Percentiles rank a stretch among this genome's conserved stretches.
Evolutionary conservation across 2,797 vertebrate species (phyloP).

Genomic region (Karalla daura): DNA sequence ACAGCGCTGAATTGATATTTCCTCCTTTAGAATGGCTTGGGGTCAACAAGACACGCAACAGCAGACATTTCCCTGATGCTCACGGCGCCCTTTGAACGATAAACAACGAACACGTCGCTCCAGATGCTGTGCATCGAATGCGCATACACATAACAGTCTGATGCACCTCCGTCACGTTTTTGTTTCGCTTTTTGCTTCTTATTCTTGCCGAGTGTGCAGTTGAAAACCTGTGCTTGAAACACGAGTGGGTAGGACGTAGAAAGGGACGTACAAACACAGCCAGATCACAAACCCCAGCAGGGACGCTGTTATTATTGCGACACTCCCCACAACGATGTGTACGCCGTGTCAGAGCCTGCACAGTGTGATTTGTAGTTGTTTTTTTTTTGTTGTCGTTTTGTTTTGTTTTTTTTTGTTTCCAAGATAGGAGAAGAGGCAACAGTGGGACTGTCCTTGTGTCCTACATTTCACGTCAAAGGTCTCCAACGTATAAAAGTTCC

Average conservation of each 20-base stretch:
- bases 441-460: slow-evolving; percentile 19
- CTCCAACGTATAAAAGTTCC: slow-evolving; percentile 16
- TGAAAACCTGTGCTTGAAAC: slow-evolving; percentile 50
- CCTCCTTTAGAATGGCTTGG: no score
- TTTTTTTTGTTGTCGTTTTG: no score
- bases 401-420: no score
- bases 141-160: slow-evolving; percentile 22
- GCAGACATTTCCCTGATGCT: slow-evolving; percentile 67
- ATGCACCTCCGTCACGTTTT: background rate
- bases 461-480: slow-evolving; percentile 26
- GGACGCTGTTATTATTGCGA: background rate
- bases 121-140: slow-evolving; percentile 54
- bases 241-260: slow-evolving; percentile 13
- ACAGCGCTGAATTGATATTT: slow-evolving; percentile 26
- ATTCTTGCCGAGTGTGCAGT: slow-evolving; percentile 36
- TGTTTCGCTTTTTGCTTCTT: background rate
- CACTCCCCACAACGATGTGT: background rate
- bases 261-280: slow-evolving; percentile 31
- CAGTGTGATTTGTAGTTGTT: slow-evolving; percentile 23
- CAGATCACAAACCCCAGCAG: slow-evolving; percentile 14
- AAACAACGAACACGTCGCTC: slow-evolving; percentile 48
- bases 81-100: slow-evolving; percentile 25
- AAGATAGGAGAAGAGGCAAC: slow-evolving; percentile 56
- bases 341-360: slow-evolving; percentile 13
- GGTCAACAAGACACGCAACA: slow-evolving; percentile 51